phyloP scores from a whole-genome alignment of 2,113 vertebrate genomes.

The Loxodonta africana region DNA sequence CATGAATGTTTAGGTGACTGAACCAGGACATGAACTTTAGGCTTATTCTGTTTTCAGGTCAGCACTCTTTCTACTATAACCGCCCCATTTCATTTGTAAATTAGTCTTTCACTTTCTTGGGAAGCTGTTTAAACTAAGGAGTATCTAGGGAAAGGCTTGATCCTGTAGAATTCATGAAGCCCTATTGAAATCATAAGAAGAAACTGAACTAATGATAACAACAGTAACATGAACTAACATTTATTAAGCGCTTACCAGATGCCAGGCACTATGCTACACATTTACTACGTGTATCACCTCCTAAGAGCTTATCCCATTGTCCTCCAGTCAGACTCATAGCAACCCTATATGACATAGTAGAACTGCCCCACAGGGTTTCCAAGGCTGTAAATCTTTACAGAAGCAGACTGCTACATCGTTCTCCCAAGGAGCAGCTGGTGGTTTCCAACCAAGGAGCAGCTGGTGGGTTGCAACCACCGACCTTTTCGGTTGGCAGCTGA shows the following conservation, averaged over 20 bases:
- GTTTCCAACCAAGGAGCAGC: too few relatives aligned
- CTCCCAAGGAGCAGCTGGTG: background rate
- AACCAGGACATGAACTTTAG: background rate
- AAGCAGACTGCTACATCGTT: too few relatives aligned
- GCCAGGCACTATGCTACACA: background rate
- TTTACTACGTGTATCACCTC: background rate
- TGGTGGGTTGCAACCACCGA: background rate
- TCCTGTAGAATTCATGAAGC: background rate
- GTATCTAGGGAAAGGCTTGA: background rate
- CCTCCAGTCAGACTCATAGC: background rate
- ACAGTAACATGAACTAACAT: background rate
- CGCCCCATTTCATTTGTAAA: background rate
- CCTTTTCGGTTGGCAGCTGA: background rate
- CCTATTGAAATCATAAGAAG: background rate
- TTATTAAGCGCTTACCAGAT: background rate
- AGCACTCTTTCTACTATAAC: background rate
- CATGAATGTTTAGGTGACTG: background rate
- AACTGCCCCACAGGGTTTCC: too few relatives aligned
- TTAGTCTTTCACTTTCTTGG: slow-evolving; percentile 40
- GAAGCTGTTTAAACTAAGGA: slow-evolving; percentile 48
- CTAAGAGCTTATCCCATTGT: background rate
- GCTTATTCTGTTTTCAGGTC: background rate
- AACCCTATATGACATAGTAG: too few relatives aligned
- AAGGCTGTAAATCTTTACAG: too few relatives aligned
- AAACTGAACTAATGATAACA: background rate